These are phyloP conservation scores for Cryptocheilus praepositus DNA, from an alignment of 2,888 invertebrate species.

Conservation along the genomic window DNA sequence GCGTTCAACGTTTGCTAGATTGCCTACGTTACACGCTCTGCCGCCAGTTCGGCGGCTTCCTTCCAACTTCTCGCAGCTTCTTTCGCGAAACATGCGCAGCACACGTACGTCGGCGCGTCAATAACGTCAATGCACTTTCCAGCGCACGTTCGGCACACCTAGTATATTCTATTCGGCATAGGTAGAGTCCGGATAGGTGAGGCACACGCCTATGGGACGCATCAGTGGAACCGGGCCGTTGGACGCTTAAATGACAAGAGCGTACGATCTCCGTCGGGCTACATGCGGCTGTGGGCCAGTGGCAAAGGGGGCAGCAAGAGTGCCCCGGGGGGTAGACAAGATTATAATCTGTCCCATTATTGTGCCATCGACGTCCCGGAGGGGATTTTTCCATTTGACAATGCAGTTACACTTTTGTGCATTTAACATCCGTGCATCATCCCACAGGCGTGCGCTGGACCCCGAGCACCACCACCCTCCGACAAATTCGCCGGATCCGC, in stretches of 20 bases:
- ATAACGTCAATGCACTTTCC: too few species aligned
- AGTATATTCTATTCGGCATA: too few species aligned
- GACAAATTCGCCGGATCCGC: conserved; percentile 15
- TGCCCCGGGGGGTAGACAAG: conserved; percentile 73
- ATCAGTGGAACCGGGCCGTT: neutral
- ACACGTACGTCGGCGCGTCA: too few species aligned
- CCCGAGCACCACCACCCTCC: conserved; percentile 19
- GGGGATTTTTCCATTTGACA: conserved; percentile 73
- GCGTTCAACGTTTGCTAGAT: too few species aligned
- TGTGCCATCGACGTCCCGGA: conserved; percentile 74
- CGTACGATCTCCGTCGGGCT: neutral
- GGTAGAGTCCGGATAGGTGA: too few species aligned
- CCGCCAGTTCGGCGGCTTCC: too few species aligned
- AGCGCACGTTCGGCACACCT: too few species aligned
- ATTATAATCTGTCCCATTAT: conserved; percentile 75
- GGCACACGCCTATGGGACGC: neutral
- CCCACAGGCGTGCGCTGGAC: conserved; percentile 27
- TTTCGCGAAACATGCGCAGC: too few species aligned
- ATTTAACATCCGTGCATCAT: conserved; percentile 69
- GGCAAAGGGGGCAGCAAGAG: conserved; percentile 20
- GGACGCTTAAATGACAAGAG: neutral
- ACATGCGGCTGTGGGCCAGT: conserved; percentile 11
- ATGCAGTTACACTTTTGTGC: conserved; percentile 74
- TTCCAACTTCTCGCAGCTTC: too few species aligned
- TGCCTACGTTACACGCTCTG: too few species aligned